Conservation (phyloP, 1,140 invertebrate species). For the Zaprionus vittiger region DNA sequence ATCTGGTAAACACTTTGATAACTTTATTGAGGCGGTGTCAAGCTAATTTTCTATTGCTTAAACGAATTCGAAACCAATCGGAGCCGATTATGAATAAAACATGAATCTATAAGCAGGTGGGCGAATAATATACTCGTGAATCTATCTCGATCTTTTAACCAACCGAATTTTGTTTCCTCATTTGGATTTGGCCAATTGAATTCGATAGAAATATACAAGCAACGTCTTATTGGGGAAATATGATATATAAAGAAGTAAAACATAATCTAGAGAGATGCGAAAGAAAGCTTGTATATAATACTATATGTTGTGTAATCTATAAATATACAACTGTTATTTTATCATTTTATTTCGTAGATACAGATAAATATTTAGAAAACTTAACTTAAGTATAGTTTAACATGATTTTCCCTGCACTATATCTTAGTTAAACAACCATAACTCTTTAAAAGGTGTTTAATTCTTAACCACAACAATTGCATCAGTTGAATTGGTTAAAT, state of each 20-base stretch:
- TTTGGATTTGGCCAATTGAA: slow-evolving; percentile 18
- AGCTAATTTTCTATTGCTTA: slow-evolving; percentile 9
- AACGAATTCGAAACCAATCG: slow-evolving; percentile 4
- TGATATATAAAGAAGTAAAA: too few relatives aligned
- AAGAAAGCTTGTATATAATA: too few relatives aligned
- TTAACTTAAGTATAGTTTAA: not conserved
- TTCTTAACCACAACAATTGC: not conserved
- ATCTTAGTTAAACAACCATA: not conserved
- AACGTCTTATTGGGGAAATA: not conserved
- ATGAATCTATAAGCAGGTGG: slow-evolving; percentile 17
- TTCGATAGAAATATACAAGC: not conserved
- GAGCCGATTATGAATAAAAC: slow-evolving; percentile 18
- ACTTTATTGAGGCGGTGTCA: slow-evolving; percentile 22
- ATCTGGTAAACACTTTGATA: not conserved
- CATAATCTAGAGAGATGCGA: too few relatives aligned
- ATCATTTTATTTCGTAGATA: too few relatives aligned
- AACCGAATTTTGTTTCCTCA: slow-evolving; percentile 24
- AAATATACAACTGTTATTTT: too few relatives aligned
- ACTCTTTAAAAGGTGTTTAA: not conserved
- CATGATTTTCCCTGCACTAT: not conserved
- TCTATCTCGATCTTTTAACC: slow-evolving; percentile 1
- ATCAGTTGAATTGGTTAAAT: not conserved
- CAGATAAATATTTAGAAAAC: too few relatives aligned
- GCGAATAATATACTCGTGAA: slow-evolving; percentile 14
- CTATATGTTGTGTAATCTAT: too few relatives aligned